phyloP scores from a whole-genome alignment of 2,113 vertebrate genomes.

The Rhinolophus sinicus region DNA sequence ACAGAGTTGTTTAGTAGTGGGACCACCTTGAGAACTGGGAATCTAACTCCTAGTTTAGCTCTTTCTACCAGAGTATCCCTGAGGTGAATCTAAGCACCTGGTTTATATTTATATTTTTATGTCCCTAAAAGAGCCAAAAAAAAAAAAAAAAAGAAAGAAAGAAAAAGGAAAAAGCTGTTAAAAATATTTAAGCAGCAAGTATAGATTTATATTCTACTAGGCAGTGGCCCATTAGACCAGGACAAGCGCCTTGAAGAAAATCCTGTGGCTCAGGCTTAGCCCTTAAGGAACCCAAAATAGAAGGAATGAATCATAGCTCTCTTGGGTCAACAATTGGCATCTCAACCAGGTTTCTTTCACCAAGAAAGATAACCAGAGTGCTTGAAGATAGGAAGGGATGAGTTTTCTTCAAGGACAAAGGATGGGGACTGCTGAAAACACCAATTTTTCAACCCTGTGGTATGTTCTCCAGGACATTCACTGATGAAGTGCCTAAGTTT shows the following conservation, averaged over 20 bases:
- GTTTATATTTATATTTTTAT: neutral
- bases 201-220: neutral
- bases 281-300: neutral
- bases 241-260: neutral
- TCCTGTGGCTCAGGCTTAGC: neutral
- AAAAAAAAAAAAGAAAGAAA: too few relatives aligned
- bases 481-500: neutral
- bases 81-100: neutral
- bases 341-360: neutral
- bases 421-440: neutral
- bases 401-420: neutral
- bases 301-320: neutral
- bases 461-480: neutral
- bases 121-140: neutral
- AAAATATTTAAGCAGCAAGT: neutral
- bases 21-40: neutral
- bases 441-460: neutral
- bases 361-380: neutral
- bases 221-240: too few relatives aligned
- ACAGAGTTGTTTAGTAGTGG: neutral
- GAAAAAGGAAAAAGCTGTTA: neutral
- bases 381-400: neutral
- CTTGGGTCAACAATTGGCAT: neutral
- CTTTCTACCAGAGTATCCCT: neutral
- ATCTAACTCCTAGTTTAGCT: neutral